Conservation (phyloP, 2,797 vertebrate species). For the Danio jaintianensis region DNA sequence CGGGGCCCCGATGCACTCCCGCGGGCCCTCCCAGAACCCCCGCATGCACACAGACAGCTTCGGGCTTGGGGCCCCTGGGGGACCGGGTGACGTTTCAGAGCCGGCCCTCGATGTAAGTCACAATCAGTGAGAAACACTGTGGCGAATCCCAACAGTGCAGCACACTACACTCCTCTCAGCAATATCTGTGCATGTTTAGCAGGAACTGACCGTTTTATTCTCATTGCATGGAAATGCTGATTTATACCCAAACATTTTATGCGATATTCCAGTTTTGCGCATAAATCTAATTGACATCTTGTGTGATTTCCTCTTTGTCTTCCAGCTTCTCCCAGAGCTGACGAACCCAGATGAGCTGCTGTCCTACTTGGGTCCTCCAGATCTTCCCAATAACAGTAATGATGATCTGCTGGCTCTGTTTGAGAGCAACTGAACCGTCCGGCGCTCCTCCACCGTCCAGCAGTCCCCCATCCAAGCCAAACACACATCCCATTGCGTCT, state of each 20-base stretch:
- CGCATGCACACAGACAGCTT: slow-evolving; percentile 77
- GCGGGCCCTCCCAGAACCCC: slow-evolving; percentile 77
- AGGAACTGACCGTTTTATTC: no score
- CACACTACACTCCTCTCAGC: no score
- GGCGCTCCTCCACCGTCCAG: background rate
- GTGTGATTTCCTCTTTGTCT: background rate
- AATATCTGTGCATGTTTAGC: no score
- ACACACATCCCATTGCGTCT: slow-evolving; percentile 46
- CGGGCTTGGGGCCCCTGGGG: slow-evolving; percentile 70
- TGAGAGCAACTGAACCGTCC: slow-evolving; percentile 90
- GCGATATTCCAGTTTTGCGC: background rate
- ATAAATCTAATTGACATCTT: background rate
- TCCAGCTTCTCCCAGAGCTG: slow-evolving; percentile 93
- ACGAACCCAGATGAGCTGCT: slow-evolving; percentile 95
- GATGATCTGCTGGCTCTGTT: slow-evolving; percentile 96
- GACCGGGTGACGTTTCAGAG: slow-evolving; percentile 84
- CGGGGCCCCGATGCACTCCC: slow-evolving; percentile 82
- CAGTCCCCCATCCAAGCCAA: slow-evolving; percentile 52
- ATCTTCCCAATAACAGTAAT: slow-evolving; percentile 92
- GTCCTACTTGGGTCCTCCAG: slow-evolving; percentile 92
- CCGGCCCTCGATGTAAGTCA: slow-evolving; percentile 91
- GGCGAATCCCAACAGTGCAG: no score
- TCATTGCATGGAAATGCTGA: no score
- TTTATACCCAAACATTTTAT: no score
- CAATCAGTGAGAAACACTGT: no score